These are phyloP conservation scores for Elanoides forficatus DNA, from an alignment of 2,113 vertebrate genomes.

Conservation along the genomic window DNA sequence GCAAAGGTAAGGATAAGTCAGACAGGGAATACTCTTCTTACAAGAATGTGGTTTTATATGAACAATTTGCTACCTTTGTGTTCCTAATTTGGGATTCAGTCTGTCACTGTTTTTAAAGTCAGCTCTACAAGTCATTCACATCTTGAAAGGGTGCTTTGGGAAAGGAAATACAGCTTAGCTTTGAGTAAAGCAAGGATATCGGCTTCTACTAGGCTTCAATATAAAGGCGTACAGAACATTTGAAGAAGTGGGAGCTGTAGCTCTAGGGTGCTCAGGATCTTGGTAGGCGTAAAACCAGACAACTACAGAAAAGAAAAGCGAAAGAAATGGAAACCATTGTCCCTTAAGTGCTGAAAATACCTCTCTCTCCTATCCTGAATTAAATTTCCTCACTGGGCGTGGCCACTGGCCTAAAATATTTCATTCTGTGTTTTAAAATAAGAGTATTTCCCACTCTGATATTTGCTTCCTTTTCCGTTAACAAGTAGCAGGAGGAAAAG, in stretches of 20 bases:
- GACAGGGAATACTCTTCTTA: background rate
- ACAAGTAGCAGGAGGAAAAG: background rate
- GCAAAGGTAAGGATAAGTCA: background rate
- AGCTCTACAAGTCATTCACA: background rate
- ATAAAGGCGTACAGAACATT: background rate
- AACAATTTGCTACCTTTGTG: background rate
- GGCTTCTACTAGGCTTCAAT: background rate
- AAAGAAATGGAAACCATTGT: background rate
- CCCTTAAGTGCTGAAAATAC: background rate
- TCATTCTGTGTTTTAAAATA: background rate
- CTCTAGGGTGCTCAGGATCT: background rate
- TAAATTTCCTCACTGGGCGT: background rate
- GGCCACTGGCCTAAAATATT: background rate
- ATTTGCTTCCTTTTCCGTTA: background rate
- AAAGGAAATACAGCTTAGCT: background rate
- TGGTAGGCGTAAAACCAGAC: background rate
- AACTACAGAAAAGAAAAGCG: background rate
- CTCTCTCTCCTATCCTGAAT: background rate
- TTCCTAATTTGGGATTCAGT: background rate
- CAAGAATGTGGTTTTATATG: background rate
- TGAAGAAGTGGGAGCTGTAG: background rate
- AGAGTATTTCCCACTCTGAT: background rate
- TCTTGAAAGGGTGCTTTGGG: background rate
- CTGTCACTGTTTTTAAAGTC: background rate
- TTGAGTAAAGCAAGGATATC: background rate